phyloP scores from a whole-genome alignment of 2,888 invertebrate species.

The Hyalella azteca region DNA sequence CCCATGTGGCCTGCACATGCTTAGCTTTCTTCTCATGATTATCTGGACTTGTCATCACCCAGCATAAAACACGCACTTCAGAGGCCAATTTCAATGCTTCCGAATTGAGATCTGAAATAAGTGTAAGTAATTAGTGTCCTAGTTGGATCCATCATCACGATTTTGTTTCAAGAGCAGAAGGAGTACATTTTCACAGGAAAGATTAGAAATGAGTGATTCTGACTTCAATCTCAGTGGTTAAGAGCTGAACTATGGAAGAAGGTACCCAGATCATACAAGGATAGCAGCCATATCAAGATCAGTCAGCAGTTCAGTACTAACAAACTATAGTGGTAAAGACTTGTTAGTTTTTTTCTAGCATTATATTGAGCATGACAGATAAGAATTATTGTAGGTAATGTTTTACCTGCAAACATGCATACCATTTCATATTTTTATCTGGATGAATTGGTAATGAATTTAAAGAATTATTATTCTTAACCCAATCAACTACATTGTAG shows the following conservation, averaged over 20 bases:
- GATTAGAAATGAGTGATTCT: background rate
- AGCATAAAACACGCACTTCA: conserved; percentile 87
- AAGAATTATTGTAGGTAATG: no score
- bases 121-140: background rate
- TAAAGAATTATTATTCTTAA: no score
- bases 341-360: no score
- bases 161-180: background rate
- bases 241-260: no score
- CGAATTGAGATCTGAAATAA: background rate
- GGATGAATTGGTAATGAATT: no score
- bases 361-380: no score
- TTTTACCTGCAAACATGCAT: no score
- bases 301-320: no score
- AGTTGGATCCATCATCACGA: background rate
- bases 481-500: no score
- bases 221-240: no score
- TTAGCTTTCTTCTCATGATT: conserved; percentile 88
- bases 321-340: no score
- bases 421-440: no score
- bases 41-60: conserved; percentile 93
- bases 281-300: background rate
- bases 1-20: conserved; percentile 96
- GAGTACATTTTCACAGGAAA: background rate
- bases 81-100: background rate
- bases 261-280: background rate